phyloP scores from a whole-genome alignment of 2,888 invertebrate genomes.

The Drosophila paranaensis region DNA sequence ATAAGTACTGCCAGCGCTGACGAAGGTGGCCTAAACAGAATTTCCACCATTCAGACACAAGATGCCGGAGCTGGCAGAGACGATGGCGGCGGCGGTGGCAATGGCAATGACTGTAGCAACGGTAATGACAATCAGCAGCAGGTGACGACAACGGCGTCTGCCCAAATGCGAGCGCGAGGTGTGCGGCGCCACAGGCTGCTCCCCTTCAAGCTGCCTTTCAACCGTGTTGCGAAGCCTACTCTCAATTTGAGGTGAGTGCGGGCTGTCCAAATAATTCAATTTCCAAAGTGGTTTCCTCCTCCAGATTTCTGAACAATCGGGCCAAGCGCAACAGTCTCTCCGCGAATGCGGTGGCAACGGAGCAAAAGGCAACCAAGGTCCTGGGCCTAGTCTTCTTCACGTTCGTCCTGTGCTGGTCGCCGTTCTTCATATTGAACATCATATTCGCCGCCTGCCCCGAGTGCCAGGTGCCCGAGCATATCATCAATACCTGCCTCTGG shows the following conservation, averaged over 20 bases:
- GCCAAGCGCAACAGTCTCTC: slow-evolving; percentile 90
- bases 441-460: slow-evolving; percentile 93
- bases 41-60: slow-evolving; percentile 24
- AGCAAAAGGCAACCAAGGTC: slow-evolving; percentile 96
- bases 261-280: slow-evolving; percentile 3
- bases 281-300: slow-evolving; percentile 12
- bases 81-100: slow-evolving; percentile 64
- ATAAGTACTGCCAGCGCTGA: slow-evolving; percentile 85
- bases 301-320: slow-evolving; percentile 89
- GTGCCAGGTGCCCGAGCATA: slow-evolving; percentile 89
- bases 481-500: slow-evolving; percentile 94
- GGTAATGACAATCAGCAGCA: slow-evolving; percentile 60
- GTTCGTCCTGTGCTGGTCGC: slow-evolving; percentile 96
- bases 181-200: slow-evolving; percentile 87
- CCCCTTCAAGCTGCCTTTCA: slow-evolving; percentile 87
- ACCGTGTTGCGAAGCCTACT: slow-evolving; percentile 87
- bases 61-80: slow-evolving; percentile 51
- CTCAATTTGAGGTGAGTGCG: slow-evolving; percentile 86
- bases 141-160: slow-evolving; percentile 72
- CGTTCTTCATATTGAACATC: slow-evolving; percentile 95
- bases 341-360: slow-evolving; percentile 93
- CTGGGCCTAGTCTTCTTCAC: slow-evolving; percentile 96
- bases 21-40: slow-evolving; percentile 72
- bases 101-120: slow-evolving; percentile 25
- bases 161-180: slow-evolving; percentile 87